Base-by-base conservation (phyloP, 2,113 vertebrate species). In the Ibidorhyncha struthersii region DNA sequence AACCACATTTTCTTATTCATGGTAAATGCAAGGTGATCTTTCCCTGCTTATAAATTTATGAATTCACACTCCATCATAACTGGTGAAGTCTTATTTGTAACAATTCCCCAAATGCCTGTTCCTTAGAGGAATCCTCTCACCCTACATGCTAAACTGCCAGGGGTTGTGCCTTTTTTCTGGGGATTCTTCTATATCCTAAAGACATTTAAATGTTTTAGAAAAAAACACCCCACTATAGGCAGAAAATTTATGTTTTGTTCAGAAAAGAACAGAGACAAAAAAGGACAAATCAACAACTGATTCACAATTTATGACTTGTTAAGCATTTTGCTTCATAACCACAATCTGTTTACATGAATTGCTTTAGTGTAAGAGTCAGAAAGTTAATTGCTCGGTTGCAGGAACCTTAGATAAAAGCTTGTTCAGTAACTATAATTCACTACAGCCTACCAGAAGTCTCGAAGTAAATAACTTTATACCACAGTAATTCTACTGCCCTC, bases 371-470 rank as follows among this genome's bases (percentile, higher is more conserved):
- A 86, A 96, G 88, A 97, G 92, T 96, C 82, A 93, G 67, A 90
- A 97, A 93, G 97, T 94, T 98, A 98, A 97, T 98, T 97, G 97
- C 86, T 96, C 52, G 12, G 40, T 95, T 94, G 58, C 89, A 97
- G 92, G 86, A 97, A 74, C 77, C 70, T 89, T 93, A 97, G 73
- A 97, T 96, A 97, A 97, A 97, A 96, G 94, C 86, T 95, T 91
- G 67, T 82, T 79, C 70, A 89, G 93, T 90, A 97, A 95, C 95
- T 94, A 52, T 94, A 96, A 94, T 72, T 93, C 70, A 94, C 81
- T 93, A n/a, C 26, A 96, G 86, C 90, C 93, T 93, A 97, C 83
- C 86, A 98, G 63, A 96, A 87, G 6, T 53, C 89, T 97, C 45
- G 20, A 84, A 91, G 52, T 92, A 91, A 96, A 92, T 95, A 97